A percentile compares a stretch with the other conserved stretches of the same genome.
Evolutionary conservation across 2,113 vertebrate species (phyloP).

Genomic region (Mohoua ochrocephala): DNA sequence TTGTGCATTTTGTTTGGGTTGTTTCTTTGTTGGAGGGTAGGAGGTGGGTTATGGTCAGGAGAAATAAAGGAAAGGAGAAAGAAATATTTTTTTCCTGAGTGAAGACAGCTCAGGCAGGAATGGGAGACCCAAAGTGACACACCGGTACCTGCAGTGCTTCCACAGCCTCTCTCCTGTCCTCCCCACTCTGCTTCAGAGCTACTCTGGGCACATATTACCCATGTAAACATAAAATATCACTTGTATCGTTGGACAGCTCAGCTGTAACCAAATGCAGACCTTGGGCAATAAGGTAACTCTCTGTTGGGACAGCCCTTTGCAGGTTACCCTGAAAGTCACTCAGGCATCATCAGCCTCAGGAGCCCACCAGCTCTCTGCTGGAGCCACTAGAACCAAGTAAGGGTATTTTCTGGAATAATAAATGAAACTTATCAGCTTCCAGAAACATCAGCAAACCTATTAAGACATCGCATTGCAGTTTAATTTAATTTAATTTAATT

Average conservation of each 20-base stretch:
- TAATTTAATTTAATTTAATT: not conserved
- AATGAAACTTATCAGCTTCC: not conserved
- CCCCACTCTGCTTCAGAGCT: not conserved
- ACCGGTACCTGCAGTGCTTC: not conserved
- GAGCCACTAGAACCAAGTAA: not conserved
- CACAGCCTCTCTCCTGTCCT: not conserved
- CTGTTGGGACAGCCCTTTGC: not conserved
- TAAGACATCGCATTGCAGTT: not conserved
- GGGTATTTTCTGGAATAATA: not conserved
- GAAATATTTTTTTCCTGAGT: not conserved
- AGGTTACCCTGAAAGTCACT: not conserved
- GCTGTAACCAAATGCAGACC: fast-evolving
- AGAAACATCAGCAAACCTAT: not conserved
- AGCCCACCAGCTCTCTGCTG: not conserved
- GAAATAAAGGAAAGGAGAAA: not conserved
- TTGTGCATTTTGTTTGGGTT: not conserved
- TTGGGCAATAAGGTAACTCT: not conserved
- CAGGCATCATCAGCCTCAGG: not conserved
- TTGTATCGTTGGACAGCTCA: not conserved
- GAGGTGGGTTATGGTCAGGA: not conserved
- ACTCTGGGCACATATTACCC: fast-evolving
- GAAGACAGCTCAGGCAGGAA: not conserved
- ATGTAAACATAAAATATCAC: fast-evolving
- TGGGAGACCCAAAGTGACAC: not conserved
- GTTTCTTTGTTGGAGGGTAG: not conserved